These are phyloP conservation scores for Glyphotaelius pellucidus DNA, from an alignment of 2,888 invertebrate species.

Conservation along the genomic window DNA sequence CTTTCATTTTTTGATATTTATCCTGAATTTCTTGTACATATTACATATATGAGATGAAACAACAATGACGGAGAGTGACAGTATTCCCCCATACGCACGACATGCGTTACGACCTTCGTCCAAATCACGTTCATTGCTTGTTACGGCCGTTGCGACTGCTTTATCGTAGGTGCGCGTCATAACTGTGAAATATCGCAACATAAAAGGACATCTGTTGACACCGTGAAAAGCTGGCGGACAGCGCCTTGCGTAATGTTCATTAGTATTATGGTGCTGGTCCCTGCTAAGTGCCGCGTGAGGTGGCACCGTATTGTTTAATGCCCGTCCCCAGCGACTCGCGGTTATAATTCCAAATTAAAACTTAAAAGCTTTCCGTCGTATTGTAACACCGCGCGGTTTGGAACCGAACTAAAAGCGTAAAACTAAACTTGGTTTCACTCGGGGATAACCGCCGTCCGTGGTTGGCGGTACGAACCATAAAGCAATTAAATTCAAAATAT, in stretches of 20 bases:
- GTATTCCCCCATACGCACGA: background rate
- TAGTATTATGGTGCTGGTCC: background rate
- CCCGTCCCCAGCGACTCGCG: background rate
- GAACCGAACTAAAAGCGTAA: constrained; percentile 6
- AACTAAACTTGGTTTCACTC: background rate
- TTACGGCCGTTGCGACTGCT: background rate
- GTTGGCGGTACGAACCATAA: background rate
- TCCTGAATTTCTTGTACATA: background rate
- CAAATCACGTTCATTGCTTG: background rate
- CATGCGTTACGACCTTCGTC: background rate
- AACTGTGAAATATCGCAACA: constrained; percentile 14
- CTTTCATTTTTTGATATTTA: background rate
- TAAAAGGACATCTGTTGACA: constrained; percentile 15
- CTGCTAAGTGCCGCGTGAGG: background rate
- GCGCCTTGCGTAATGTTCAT: constrained; percentile 12
- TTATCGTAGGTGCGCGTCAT: background rate
- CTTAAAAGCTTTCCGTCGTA: constrained; percentile 28
- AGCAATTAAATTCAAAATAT: background rate
- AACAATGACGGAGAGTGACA: background rate
- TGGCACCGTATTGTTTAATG: background rate
- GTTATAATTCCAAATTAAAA: constrained; percentile 39
- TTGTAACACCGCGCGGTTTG: background rate
- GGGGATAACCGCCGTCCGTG: background rate
- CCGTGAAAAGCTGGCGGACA: background rate
- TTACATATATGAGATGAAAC: background rate